A percentile compares a stretch with the other conserved stretches of the same genome.
Conservation (phyloP, 2,113 vertebrate species). For the Perognathus longimembris region DNA sequence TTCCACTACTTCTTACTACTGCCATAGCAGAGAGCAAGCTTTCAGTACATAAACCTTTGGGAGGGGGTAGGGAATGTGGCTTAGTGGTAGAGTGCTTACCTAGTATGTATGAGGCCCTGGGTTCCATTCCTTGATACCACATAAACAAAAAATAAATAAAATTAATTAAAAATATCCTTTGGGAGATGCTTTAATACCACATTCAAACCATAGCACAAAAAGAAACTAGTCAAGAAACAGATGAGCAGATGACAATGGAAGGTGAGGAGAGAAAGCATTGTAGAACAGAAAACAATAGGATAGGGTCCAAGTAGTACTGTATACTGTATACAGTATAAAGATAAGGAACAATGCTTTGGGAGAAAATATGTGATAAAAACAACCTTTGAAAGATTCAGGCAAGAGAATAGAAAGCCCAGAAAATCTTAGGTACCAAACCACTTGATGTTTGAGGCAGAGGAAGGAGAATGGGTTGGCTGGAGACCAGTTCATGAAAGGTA, state of each 20-base stretch:
- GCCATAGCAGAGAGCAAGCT: neutral
- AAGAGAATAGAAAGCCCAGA: neutral
- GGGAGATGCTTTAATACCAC: neutral
- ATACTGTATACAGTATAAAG: neutral
- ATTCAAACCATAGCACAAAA: neutral
- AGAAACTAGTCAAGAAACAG: conserved; percentile 8
- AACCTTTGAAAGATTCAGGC: neutral
- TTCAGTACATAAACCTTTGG: neutral
- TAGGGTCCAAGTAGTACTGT: no score
- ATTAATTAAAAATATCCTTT: no score
- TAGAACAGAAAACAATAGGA: neutral
- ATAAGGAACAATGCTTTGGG: neutral
- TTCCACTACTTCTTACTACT: neutral
- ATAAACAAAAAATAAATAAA: no score
- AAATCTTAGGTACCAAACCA: neutral
- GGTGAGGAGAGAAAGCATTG: neutral
- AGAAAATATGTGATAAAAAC: neutral
- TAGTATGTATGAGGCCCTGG: no score
- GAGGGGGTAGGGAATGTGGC: no score
- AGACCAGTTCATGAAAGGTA: neutral
- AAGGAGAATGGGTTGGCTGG: neutral
- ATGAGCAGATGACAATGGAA: neutral
- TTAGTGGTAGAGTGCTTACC: no score
- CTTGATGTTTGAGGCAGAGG: neutral
- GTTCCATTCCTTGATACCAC: no score